phyloP scores from a whole-genome alignment of 2,113 vertebrate species.

The Sinocyclocheilus maitianheensis region DNA sequence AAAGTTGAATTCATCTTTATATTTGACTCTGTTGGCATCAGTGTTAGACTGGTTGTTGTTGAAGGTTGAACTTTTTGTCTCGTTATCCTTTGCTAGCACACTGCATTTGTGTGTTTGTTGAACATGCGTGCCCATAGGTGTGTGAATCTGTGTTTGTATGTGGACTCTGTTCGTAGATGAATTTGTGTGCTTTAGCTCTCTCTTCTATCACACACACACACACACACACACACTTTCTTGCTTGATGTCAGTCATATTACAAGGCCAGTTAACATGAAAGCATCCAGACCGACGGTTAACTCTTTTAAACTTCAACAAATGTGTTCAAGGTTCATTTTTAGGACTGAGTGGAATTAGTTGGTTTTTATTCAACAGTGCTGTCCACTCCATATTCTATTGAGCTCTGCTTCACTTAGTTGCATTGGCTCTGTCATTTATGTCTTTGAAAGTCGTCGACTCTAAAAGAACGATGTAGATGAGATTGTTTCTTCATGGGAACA shows the following conservation, averaged over 20 bases:
- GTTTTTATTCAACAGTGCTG: slow-evolving; percentile 49
- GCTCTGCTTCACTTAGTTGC: not conserved
- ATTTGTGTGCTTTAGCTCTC: not conserved
- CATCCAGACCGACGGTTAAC: not conserved
- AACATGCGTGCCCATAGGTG: not conserved
- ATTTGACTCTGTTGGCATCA: not conserved
- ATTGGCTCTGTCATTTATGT: not conserved
- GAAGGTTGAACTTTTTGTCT: not conserved
- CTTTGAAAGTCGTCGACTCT: not conserved
- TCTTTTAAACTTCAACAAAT: slow-evolving; percentile 7
- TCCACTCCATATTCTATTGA: not conserved
- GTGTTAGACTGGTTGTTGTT: not conserved
- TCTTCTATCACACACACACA: not conserved
- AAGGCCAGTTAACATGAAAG: slow-evolving; percentile 46
- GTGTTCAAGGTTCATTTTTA: not conserved
- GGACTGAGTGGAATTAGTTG: slow-evolving; percentile 55
- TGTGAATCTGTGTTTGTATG: not conserved
- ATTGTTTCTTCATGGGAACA: not conserved
- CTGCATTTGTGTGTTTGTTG: not conserved
- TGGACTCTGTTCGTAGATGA: not conserved
- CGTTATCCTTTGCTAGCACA: not conserved
- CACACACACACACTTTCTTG: not conserved
- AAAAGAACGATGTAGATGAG: not conserved
- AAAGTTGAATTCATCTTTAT: not conserved
- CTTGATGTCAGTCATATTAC: not conserved